Percentiles rank a stretch among this genome's conserved stretches.
Conservation (phyloP, 2,113 vertebrate species). For the Litocranius walleri region DNA sequence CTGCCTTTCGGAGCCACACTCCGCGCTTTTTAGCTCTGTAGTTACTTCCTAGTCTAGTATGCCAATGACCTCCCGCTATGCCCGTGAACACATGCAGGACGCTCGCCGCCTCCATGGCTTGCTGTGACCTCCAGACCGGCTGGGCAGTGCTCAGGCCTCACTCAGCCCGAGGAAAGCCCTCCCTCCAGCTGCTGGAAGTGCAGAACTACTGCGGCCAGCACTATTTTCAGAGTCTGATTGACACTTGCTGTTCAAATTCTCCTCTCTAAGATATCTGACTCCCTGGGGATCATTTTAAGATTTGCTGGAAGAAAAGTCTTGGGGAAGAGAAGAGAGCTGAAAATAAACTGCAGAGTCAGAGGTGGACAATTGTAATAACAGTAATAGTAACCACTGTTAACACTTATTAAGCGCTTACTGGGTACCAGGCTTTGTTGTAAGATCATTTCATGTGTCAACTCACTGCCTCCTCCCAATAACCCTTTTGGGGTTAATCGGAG, state of each 20-base stretch:
- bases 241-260: not conserved
- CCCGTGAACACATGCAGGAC: fast-evolving
- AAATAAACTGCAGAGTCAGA: not conserved
- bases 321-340: not conserved
- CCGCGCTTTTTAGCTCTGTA: not conserved
- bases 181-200: not conserved
- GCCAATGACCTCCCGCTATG: too few species aligned
- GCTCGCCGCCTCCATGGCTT: not conserved
- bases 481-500: not conserved
- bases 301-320: not conserved
- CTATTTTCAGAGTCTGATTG: not conserved
- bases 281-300: not conserved
- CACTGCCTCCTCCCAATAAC: not conserved
- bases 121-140: not conserved
- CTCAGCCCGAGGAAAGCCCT: not conserved
- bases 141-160: not conserved
- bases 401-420: not conserved
- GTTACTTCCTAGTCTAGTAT: not conserved
- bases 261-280: not conserved
- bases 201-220: fast-evolving
- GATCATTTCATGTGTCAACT: not conserved
- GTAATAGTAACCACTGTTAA: not conserved
- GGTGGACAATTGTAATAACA: not conserved
- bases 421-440: not conserved
- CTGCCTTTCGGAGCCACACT: not conserved